phyloP scores from a whole-genome alignment of 2,113 vertebrate genomes.

The Platichthys stellatus region DNA sequence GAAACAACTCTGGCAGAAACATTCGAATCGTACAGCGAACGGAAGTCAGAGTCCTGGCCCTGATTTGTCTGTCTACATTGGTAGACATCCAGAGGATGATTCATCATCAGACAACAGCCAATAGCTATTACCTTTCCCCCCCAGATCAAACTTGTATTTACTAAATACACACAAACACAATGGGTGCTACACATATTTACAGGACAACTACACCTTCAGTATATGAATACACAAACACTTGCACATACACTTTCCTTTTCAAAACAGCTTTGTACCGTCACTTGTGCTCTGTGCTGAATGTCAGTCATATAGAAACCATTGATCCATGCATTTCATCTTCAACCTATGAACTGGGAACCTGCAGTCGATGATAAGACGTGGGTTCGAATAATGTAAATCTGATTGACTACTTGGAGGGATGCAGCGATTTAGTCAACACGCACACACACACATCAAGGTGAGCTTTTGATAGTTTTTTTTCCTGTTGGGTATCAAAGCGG shows the following conservation, averaged over 20 bases:
- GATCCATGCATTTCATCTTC: conserved; percentile 35
- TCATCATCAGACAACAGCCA: too few species aligned
- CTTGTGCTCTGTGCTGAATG: conserved; percentile 10
- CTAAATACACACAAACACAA: too few species aligned
- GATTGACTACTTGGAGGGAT: conserved; percentile 45
- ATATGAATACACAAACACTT: neutral
- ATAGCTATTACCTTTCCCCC: too few species aligned
- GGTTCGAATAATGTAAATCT: conserved; percentile 32
- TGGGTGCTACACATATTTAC: neutral
- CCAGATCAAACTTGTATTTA: too few species aligned
- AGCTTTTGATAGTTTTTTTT: neutral
- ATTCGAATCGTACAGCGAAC: neutral
- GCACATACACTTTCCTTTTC: neutral
- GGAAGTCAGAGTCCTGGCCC: too few species aligned
- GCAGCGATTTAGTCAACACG: conserved; percentile 24
- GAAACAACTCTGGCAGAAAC: neutral
- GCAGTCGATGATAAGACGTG: conserved; percentile 21
- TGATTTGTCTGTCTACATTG: too few species aligned
- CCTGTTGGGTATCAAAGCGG: conserved; percentile 26
- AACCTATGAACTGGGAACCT: conserved; percentile 9
- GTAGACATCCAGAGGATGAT: too few species aligned
- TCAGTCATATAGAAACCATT: conserved; percentile 31
- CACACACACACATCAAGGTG: neutral
- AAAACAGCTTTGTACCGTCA: neutral
- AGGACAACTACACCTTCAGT: neutral